Percentiles rank a stretch among this genome's conserved stretches.
These are phyloP conservation scores for Meloidogyne chitwoodi DNA, from an alignment of 1,140 invertebrate species.

Conservation along the genomic window DNA sequence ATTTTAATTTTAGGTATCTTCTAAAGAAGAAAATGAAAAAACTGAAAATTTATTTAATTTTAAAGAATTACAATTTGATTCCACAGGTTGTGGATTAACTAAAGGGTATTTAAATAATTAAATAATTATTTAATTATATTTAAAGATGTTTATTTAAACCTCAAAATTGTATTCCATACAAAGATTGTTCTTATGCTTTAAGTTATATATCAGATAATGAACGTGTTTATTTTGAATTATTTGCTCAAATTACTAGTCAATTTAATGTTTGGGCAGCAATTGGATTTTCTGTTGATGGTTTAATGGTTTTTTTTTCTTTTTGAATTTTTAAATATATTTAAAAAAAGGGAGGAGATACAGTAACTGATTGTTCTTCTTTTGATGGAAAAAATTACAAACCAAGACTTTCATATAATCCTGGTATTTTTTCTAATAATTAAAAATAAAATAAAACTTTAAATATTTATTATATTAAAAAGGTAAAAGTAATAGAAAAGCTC, in stretches of 20 bases:
- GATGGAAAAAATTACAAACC: conserved; percentile 2
- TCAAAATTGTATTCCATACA: conserved; percentile 10
- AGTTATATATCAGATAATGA: conserved; percentile 12
- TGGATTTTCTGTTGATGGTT: conserved; percentile 15
- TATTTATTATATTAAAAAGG: background rate
- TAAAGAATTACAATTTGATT: background rate
- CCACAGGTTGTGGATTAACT: background rate
- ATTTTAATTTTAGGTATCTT: too few relatives aligned
- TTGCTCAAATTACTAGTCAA: conserved; percentile 6
- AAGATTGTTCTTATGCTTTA: conserved; percentile 24
- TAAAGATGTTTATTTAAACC: conserved; percentile 27
- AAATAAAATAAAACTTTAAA: background rate
- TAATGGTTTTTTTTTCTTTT: conserved; percentile 3
- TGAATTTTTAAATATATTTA: background rate
- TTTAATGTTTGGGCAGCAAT: conserved; percentile 17
- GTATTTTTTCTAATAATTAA: background rate
- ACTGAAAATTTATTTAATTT: background rate
- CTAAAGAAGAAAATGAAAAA: background rate
- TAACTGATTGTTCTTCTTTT: conserved; percentile 28
- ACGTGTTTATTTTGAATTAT: conserved; percentile 21
- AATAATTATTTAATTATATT: background rate
- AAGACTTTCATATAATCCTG: conserved; percentile 29
- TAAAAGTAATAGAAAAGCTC: conserved; percentile 24
- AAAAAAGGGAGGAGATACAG: conserved; percentile 23
- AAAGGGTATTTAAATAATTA: background rate